A percentile compares a stretch with the other conserved stretches of the same genome.
Evolutionary conservation across 2,888 invertebrate genomes (phyloP).

Genomic region (Allygus modestus): DNA sequence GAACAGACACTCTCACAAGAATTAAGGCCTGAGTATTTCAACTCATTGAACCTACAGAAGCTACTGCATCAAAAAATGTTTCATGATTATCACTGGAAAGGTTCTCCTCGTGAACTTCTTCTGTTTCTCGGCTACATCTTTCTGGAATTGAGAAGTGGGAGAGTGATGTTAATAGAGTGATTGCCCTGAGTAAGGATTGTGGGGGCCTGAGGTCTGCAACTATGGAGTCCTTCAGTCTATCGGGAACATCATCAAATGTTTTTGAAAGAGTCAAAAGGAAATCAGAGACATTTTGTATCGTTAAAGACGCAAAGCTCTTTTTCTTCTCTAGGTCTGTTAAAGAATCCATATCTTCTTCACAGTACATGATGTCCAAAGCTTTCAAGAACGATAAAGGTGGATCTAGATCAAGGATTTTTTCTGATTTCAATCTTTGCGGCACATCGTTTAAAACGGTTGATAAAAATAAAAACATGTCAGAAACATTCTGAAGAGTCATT

Average conservation of each 20-base stretch:
- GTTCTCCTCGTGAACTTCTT: not conserved
- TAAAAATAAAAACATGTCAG: slow-evolving; percentile 36
- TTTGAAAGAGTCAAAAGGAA: slow-evolving; percentile 29
- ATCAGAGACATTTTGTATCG: slow-evolving; percentile 14
- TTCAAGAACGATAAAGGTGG: slow-evolving; percentile 3
- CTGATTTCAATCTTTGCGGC: slow-evolving; percentile 1
- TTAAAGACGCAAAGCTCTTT: slow-evolving; percentile 37
- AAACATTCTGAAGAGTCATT: slow-evolving; percentile 40
- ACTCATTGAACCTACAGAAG: not conserved
- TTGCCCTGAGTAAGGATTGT: not conserved
- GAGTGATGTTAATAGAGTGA: slow-evolving; percentile 1
- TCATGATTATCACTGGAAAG: not conserved
- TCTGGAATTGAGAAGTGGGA: not conserved
- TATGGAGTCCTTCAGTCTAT: not conserved
- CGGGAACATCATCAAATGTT: slow-evolving; percentile 39
- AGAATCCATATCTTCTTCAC: not conserved
- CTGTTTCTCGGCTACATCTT: not conserved
- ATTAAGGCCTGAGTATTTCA: not conserved
- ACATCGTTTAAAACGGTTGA: slow-evolving; percentile 39
- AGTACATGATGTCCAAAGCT: slow-evolving; percentile 28
- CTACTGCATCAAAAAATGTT: slow-evolving; percentile 1
- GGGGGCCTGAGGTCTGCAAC: slow-evolving; percentile 4
- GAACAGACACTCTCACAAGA: not conserved
- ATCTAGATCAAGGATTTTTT: not conserved
- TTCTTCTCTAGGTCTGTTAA: not conserved